Evolutionary conservation across 2,113 vertebrate genomes (phyloP).

Genomic region (Tupaia chinensis): DNA sequence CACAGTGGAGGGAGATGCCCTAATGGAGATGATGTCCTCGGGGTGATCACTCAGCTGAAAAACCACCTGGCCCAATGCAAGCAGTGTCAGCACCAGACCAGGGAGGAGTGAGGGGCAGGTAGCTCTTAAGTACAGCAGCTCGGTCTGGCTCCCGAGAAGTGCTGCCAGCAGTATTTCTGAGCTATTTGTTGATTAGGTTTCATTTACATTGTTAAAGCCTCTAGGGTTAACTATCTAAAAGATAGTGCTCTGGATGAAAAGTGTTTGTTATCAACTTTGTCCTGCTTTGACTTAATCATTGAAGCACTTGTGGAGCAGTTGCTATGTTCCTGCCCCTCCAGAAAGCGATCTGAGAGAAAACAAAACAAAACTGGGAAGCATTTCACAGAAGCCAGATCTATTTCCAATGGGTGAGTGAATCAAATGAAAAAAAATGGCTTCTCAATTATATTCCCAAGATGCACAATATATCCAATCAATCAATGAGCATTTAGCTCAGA

Average conservation of each 20-base stretch:
- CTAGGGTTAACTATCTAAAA: conserved; percentile 54
- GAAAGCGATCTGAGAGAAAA: conserved; percentile 45
- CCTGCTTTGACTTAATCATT: conserved; percentile 71
- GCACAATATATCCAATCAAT: not conserved
- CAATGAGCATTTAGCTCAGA: not conserved
- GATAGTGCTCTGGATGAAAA: conserved; percentile 60
- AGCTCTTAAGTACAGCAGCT: conserved; percentile 41
- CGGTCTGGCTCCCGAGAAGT: conserved; percentile 61
- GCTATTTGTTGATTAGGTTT: conserved; percentile 64
- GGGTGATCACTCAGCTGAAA: conserved; percentile 56
- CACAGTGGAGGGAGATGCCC: not conserved
- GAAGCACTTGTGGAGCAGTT: conserved; percentile 47
- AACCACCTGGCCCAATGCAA: conserved; percentile 57
- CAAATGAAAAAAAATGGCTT: conserved; percentile 60
- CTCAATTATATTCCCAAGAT: conserved; percentile 26
- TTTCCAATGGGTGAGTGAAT: conserved; percentile 38
- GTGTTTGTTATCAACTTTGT: conserved; percentile 64
- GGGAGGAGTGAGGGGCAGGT: not conserved
- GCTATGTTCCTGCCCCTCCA: conserved; percentile 14
- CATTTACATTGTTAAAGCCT: conserved; percentile 66
- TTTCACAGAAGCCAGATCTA: conserved; percentile 20
- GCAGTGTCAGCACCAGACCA: not conserved
- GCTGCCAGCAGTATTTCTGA: conserved; percentile 46
- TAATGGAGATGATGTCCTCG: conserved; percentile 3
- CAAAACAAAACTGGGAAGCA: conserved; percentile 42